Conservation (phyloP, 2,113 vertebrate genomes). For the Phyllostomus hastatus region DNA sequence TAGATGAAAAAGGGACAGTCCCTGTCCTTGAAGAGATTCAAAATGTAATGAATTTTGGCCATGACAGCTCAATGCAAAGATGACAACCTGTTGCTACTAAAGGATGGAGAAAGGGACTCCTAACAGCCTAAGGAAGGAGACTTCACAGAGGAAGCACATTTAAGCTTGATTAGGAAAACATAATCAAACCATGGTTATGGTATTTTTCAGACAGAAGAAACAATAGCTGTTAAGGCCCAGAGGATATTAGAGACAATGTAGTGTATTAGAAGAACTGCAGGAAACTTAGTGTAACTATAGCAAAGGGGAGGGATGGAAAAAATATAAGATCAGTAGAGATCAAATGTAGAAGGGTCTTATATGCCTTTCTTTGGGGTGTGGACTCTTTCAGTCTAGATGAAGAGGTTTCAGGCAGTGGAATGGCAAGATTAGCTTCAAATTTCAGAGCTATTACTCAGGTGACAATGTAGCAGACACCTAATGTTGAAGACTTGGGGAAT, state of each 20-base stretch:
- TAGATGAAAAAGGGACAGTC: not conserved
- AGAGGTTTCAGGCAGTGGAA: not conserved
- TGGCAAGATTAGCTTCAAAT: not conserved
- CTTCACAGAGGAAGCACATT: not conserved
- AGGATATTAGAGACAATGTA: not conserved
- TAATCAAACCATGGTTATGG: not conserved
- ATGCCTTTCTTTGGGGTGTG: not conserved
- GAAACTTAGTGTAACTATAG: not conserved
- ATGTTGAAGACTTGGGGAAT: not conserved
- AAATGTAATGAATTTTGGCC: not conserved
- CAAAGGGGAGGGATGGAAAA: not conserved
- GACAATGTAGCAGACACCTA: not conserved
- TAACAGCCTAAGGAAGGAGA: not conserved
- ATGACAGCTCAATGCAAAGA: not conserved
- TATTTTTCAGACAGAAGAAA: not conserved
- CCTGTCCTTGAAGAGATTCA: not conserved
- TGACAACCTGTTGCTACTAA: not conserved
- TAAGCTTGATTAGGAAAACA: not conserved
- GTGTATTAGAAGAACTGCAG: not conserved
- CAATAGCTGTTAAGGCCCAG: not conserved
- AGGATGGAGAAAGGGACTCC: not conserved
- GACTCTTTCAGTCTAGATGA: not conserved
- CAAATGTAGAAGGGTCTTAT: not conserved
- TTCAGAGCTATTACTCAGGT: not conserved
- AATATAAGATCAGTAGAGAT: not conserved